These are phyloP conservation scores for Chrysotoxum bicinctum DNA, from an alignment of 2,888 invertebrate species.

Conservation along the genomic window DNA sequence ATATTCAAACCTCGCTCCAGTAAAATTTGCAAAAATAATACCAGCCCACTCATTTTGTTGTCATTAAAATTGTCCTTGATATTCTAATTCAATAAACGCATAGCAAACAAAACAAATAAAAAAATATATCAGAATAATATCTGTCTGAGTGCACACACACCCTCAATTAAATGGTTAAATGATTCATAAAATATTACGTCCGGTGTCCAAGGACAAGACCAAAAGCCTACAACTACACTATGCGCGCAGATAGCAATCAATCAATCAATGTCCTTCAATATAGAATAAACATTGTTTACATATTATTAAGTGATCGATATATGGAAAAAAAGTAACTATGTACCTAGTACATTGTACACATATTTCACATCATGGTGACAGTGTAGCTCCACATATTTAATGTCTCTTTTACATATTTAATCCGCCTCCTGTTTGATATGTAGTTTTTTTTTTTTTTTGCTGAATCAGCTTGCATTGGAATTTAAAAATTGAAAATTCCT, in stretches of 20 bases:
- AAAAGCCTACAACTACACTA: conserved; percentile 8
- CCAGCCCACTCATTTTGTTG: conserved; percentile 10
- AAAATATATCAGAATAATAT: background rate
- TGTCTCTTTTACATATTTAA: conserved; percentile 60
- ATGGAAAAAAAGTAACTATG: background rate
- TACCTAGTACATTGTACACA: background rate
- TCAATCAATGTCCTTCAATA: conserved; percentile 57
- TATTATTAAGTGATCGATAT: conserved; percentile 42
- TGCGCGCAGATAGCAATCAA: conserved; percentile 44
- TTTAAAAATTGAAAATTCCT: background rate
- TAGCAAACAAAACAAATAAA: background rate
- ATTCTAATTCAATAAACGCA: conserved; percentile 18
- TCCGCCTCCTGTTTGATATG: conserved; percentile 52
- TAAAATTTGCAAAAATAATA: background rate
- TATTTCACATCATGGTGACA: conserved; percentile 30
- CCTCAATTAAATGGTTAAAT: conserved; percentile 21
- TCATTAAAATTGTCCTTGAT: conserved; percentile 4
- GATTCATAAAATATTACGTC: conserved; percentile 10
- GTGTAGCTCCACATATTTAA: conserved; percentile 59
- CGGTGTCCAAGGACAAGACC: conserved; percentile 23
- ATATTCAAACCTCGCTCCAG: background rate
- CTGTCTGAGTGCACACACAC: background rate
- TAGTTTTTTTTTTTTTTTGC: conserved; percentile 6
- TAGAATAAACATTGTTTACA: conserved; percentile 44
- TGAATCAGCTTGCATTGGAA: conserved; percentile 5